phyloP scores from a whole-genome alignment of 2,113 vertebrate genomes.

The Thalassoma bifasciatum region DNA sequence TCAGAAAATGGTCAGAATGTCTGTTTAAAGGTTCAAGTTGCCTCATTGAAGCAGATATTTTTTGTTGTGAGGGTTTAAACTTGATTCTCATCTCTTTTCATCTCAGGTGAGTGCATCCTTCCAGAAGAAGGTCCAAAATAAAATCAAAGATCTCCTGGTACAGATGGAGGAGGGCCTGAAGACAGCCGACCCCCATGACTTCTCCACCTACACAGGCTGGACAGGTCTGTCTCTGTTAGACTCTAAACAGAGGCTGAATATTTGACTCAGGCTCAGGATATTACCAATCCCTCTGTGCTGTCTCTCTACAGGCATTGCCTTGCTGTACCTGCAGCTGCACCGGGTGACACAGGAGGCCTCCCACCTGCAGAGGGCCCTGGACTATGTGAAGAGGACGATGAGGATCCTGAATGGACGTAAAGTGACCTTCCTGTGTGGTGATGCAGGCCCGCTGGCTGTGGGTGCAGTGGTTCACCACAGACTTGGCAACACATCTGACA shows the following conservation, averaged over 20 bases:
- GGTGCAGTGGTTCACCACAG: constrained; percentile 93
- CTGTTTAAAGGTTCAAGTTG: no score
- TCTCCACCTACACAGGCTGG: constrained; percentile 96
- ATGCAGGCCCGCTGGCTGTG: constrained; percentile 93
- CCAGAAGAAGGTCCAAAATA: constrained; percentile 88
- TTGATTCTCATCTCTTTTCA: neutral
- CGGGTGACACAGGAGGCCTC: constrained; percentile 84
- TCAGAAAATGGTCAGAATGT: no score
- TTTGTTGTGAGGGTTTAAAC: no score
- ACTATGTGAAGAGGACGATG: constrained; percentile 93
- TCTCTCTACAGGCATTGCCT: constrained; percentile 86
- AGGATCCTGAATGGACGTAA: constrained; percentile 92
- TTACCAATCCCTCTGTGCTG: neutral
- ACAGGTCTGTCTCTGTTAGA: constrained; percentile 83
- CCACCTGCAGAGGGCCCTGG: constrained; percentile 91
- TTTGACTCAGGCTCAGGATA: neutral
- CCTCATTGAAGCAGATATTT: no score
- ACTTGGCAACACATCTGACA: constrained; percentile 87
- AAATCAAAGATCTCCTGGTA: constrained; percentile 94
- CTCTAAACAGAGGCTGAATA: neutral
- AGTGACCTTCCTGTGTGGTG: constrained; percentile 95
- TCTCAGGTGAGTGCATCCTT: constrained; percentile 87
- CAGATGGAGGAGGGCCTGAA: constrained; percentile 99
- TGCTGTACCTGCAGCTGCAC: constrained; percentile 93
- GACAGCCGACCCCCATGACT: constrained; percentile 96